A percentile compares a stretch with the other conserved stretches of the same genome.
These are phyloP conservation scores for Plagiodera versicolora DNA, from an alignment of 2,888 invertebrate genomes.

Conservation along the genomic window DNA sequence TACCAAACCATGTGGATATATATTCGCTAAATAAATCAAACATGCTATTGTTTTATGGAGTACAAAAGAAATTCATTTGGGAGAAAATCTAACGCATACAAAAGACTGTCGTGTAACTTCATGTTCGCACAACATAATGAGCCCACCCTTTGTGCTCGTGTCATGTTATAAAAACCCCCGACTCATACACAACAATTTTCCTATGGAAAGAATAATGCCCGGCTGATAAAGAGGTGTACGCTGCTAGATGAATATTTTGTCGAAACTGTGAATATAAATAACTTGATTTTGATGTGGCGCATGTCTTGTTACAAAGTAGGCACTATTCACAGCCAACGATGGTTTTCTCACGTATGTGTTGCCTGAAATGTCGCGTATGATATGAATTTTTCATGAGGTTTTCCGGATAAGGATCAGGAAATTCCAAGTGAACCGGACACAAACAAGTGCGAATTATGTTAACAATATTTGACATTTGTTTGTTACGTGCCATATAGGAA, in stretches of 20 bases:
- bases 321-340: conserved; percentile 25
- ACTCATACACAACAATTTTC: conserved; percentile 31
- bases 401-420: not conserved
- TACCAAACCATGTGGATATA: too few species aligned
- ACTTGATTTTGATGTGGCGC: conserved; percentile 33
- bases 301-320: conserved; percentile 30
- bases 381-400: conserved; percentile 26
- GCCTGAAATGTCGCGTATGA: conserved; percentile 21
- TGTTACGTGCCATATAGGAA: too few species aligned
- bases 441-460: not conserved
- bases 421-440: conserved; percentile 13
- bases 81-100: conserved; percentile 1
- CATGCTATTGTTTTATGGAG: too few species aligned
- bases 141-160: conserved; percentile 17
- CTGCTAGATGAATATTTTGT: conserved; percentile 32
- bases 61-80: not conserved
- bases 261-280: conserved; percentile 34
- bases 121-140: conserved; percentile 15
- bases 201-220: conserved; percentile 28
- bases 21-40: too few species aligned
- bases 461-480: too few species aligned
- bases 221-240: conserved; percentile 26
- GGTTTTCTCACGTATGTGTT: conserved; percentile 20
- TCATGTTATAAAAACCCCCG: conserved; percentile 19
- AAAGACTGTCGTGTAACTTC: conserved; percentile 1